Base-by-base conservation (phyloP, 1,140 invertebrate genomes). In the Drosophila pseudoananassae region DNA sequence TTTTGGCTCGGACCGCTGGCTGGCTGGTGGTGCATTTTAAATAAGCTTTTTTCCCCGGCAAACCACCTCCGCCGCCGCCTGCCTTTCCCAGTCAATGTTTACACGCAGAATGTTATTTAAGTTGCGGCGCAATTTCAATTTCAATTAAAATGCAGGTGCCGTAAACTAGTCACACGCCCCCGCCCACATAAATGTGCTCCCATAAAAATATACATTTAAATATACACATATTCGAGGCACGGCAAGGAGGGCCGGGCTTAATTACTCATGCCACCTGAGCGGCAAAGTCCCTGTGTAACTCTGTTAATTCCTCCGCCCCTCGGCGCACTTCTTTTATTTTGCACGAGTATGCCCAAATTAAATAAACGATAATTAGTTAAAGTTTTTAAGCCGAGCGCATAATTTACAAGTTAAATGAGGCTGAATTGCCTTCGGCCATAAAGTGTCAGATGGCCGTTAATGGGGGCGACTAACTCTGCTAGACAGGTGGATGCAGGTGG, bases 281-380 rank as follows among this genome's bases (percentile, higher is more conserved):
- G 70, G 70, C 78, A 80, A 56, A 68, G 76, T 81, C 63, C 77
- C 64, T 64, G 61, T 81, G 31, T 58, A 59, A 40, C 31, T 23
- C 60, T 56, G 56, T 54, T 61, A 54, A 76, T 58, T 49, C 57
- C 31, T 29, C 65, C 58, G 53, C 27, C 29, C 25, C 40, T 9
- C 14, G 15, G 15, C 46, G 15, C 20, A 4, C 17, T 23, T 46
- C 17, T 57, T 29, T 36, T 53, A 31, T 78, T 49, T 47, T 57
- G 46, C 53, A 57, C 27, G 17, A 43, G 17, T 55, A 31, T 29
- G 29, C 46, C 47, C 38, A 87, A 83, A 82, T 87, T 76, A 82
- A 87, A 78, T 78, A 87, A 87, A 88, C 75, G 76, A 68, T 87
- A 87, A 87, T 88, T 87, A 80, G 75, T 87, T 78, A 56, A 78